These are phyloP conservation scores for Drosophila pruinosa DNA, from an alignment of 1,140 invertebrate genomes.

Conservation along the genomic window DNA sequence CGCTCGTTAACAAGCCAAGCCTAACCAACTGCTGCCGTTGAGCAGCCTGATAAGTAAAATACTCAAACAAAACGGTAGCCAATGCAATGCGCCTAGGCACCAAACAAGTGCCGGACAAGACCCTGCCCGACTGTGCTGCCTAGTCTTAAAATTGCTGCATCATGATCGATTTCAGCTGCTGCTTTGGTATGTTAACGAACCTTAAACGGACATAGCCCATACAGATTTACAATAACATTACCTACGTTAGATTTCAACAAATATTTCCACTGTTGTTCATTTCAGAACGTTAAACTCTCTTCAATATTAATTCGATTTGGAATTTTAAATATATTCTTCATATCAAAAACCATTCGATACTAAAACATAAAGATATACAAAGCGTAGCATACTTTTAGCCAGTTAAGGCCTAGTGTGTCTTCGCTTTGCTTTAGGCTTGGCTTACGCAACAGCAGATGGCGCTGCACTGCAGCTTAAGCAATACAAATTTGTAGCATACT, in stretches of 20 bases:
- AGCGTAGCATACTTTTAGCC: conserved; percentile 26
- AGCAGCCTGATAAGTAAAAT: conserved; percentile 65
- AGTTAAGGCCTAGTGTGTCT: too few relatives aligned
- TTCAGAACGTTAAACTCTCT: too few relatives aligned
- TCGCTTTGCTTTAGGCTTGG: background rate
- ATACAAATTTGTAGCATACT: background rate
- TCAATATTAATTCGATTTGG: background rate
- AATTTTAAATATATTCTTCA: too few relatives aligned
- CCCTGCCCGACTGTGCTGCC: background rate
- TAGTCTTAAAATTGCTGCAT: conserved; percentile 42
- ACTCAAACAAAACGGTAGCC: conserved; percentile 66
- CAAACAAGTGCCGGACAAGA: conserved; percentile 16
- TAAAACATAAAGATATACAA: too few relatives aligned
- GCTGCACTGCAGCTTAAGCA: background rate
- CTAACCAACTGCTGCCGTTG: conserved; percentile 45
- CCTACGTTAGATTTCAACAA: background rate
- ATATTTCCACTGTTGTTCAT: background rate
- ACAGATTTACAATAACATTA: background rate
- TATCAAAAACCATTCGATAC: too few relatives aligned
- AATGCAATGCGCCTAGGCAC: background rate
- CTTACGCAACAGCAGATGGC: background rate
- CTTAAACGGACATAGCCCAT: background rate
- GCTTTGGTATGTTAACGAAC: conserved; percentile 17
- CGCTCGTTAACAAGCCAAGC: conserved; percentile 66
- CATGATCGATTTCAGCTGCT: conserved; percentile 49